A percentile compares a stretch with the other conserved stretches of the same genome.
Evolutionary conservation across 2,113 vertebrate species (phyloP).

Genomic region (Ammodytes dubius): DNA sequence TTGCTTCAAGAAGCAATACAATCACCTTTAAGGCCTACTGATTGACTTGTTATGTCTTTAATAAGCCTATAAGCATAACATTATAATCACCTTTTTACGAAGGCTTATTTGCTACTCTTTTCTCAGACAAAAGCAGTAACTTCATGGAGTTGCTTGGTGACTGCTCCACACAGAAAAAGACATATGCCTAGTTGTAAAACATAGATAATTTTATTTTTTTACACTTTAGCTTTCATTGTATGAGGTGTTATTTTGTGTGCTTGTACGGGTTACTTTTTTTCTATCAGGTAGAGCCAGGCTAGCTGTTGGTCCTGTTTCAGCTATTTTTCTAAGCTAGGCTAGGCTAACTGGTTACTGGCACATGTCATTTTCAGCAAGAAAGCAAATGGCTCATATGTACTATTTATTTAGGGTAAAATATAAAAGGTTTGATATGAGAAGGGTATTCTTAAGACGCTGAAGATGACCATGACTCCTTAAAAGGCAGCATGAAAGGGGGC

Average conservation of each 20-base stretch:
- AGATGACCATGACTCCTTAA: background rate
- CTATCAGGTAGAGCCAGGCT: background rate
- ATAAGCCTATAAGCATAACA: background rate
- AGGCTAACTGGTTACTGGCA: background rate
- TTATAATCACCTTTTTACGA: background rate
- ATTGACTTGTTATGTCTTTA: background rate
- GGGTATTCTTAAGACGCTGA: background rate
- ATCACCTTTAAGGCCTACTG: background rate
- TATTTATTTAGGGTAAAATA: background rate
- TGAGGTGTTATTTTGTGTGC: background rate
- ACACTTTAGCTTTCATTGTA: background rate
- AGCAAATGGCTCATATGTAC: background rate
- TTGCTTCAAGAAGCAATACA: background rate
- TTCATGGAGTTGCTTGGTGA: background rate
- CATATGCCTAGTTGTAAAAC: background rate
- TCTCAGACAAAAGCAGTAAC: background rate
- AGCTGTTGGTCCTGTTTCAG: background rate
- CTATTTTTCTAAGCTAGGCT: background rate
- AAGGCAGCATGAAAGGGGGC: background rate
- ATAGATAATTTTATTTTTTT: background rate
- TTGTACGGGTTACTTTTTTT: background rate
- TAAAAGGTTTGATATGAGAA: background rate
- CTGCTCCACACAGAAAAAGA: conserved; percentile 3
- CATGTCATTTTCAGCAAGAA: background rate
- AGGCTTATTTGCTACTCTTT: background rate